A percentile compares a stretch with the other conserved stretches of the same genome.
phyloP scores from a whole-genome alignment of 2,113 vertebrate species.

The Hippoglossus stenolepis region DNA sequence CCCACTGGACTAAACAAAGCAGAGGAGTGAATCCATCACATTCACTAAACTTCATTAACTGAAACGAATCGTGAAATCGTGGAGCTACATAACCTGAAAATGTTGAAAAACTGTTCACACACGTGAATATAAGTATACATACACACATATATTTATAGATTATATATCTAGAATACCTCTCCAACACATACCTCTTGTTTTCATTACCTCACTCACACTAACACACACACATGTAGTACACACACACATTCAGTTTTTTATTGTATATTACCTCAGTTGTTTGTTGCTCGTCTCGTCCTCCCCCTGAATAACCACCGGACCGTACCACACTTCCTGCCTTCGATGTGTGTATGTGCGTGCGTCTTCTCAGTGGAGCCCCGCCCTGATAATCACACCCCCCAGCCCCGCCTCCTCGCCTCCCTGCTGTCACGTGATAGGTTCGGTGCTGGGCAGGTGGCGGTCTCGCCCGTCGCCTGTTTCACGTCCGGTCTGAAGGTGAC shows the following conservation, averaged over 20 bases:
- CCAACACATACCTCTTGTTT: constrained; percentile 57
- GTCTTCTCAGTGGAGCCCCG: not conserved
- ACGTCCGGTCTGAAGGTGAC: constrained; percentile 52
- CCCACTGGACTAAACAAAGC: not conserved
- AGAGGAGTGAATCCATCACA: not conserved
- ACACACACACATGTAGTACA: not conserved
- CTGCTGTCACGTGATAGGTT: constrained; percentile 29
- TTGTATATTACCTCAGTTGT: constrained; percentile 52
- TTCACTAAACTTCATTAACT: too few species aligned
- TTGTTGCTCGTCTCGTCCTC: constrained; percentile 12
- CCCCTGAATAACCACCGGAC: constrained; percentile 10
- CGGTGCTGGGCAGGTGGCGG: constrained; percentile 10
- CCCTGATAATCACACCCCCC: not conserved
- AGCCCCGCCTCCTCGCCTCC: constrained; percentile 20
- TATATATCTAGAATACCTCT: constrained; percentile 53
- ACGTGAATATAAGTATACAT: not conserved
- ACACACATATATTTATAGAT: not conserved
- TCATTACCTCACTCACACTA: constrained; percentile 59
- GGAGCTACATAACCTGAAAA: not conserved
- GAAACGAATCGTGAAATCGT: not conserved
- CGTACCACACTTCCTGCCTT: constrained; percentile 37
- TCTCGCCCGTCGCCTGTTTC: constrained; percentile 17
- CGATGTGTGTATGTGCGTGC: not conserved
- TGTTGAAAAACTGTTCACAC: not conserved
- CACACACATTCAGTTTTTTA: constrained; percentile 14